Conservation (phyloP, 1,140 invertebrate species). For the Lordiphosa clarofinis region DNA sequence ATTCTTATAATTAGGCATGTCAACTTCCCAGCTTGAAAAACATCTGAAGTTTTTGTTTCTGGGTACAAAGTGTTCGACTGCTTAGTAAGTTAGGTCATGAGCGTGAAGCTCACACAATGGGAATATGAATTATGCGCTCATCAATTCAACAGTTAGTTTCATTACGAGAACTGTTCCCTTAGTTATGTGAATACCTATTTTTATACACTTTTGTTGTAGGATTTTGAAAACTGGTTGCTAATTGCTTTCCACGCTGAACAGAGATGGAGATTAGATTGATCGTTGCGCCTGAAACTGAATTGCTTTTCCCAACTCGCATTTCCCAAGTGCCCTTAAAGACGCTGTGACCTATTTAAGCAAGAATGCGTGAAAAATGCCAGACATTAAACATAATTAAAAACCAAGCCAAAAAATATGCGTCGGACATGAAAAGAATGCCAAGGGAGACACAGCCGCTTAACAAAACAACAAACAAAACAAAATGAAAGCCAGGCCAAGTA, state of each 20-base stretch:
- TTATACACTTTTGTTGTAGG: conserved; percentile 29
- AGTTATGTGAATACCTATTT: conserved; percentile 24
- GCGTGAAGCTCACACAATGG: conserved; percentile 47
- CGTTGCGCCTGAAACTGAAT: conserved; percentile 3
- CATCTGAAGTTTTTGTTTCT: too few species aligned
- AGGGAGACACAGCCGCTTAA: conserved; percentile 9
- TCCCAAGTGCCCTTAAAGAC: conserved; percentile 26
- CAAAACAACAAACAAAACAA: conserved; percentile 43
- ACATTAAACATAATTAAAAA: conserved; percentile 59
- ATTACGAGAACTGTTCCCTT: conserved; percentile 35
- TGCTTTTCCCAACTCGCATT: conserved; percentile 10
- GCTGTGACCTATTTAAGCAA: conserved; percentile 37
- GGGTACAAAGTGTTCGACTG: too few species aligned
- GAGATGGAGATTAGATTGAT: conserved; percentile 38
- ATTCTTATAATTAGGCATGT: too few species aligned
- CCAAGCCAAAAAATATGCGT: conserved; percentile 31
- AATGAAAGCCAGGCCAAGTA: conserved; percentile 57
- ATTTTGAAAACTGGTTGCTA: conserved; percentile 57
- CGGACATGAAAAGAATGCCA: conserved; percentile 51
- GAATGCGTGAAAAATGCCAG: conserved; percentile 21
- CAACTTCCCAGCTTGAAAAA: too few species aligned
- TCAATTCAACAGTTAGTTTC: conserved; percentile 31
- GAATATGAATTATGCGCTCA: conserved; percentile 44
- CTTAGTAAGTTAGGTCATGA: conserved; percentile 65
- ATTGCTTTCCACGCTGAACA: conserved; percentile 41